Percentiles rank a stretch among this genome's conserved stretches.
phyloP scores from a whole-genome alignment of 2,797 vertebrate genomes.

The Micropoecilia bifurca region DNA sequence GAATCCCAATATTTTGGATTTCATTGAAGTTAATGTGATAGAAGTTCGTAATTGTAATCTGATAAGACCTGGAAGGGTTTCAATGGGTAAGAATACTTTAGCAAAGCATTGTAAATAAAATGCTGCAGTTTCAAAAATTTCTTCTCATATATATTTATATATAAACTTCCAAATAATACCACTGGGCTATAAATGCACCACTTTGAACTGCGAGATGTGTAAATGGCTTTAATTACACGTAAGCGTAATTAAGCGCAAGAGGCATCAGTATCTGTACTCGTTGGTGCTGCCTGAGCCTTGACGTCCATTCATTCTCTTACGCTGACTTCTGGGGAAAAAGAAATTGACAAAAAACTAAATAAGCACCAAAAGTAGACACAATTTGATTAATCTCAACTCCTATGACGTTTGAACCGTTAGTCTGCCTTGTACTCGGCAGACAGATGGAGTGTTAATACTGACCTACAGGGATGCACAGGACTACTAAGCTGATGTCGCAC shows the following conservation, averaged over 20 bases:
- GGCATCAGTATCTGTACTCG: slow-evolving; percentile 65
- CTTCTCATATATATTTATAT: too few species aligned
- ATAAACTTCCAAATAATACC: background rate
- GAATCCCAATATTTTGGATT: background rate
- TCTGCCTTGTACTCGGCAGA: background rate
- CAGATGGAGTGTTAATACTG: slow-evolving; percentile 40
- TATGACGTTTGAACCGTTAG: background rate
- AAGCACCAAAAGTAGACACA: background rate
- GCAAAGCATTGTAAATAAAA: background rate
- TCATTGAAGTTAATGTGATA: background rate
- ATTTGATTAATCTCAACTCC: background rate
- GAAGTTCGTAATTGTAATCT: background rate
- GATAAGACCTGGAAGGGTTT: background rate
- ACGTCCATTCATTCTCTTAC: slow-evolving; percentile 49
- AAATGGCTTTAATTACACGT: slow-evolving; percentile 65
- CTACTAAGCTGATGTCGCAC: slow-evolving; percentile 66
- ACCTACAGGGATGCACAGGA: slow-evolving; percentile 79
- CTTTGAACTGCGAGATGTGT: slow-evolving; percentile 14
- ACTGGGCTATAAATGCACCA: slow-evolving; percentile 1
- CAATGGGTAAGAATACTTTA: background rate
- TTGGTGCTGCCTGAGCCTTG: slow-evolving; percentile 73
- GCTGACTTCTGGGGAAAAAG: slow-evolving; percentile 77
- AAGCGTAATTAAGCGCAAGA: background rate
- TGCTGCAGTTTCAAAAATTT: background rate
- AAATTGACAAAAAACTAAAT: slow-evolving; percentile 9